Base-by-base conservation (phyloP, 1,140 invertebrate species). In the Aphis gossypii region DNA sequence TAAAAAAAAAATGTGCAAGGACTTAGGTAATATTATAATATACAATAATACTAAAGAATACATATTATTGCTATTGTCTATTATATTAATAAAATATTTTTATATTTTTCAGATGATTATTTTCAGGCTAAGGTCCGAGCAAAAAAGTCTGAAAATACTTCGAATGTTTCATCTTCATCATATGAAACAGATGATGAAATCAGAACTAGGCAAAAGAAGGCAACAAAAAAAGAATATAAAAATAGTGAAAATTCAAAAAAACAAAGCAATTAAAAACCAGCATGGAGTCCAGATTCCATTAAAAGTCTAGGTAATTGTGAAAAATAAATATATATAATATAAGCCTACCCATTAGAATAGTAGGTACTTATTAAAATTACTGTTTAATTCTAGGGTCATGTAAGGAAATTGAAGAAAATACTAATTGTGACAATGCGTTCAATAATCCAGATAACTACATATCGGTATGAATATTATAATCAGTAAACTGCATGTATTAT, bases 1-100 rank as follows among this genome's bases (percentile, higher is more conserved):
- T 35, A 76, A 38, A 35, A 82, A 82, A 82, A 82, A 82, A 82
- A 82, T 82, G 76, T 82, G 76, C 76, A 82, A 82, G n/a, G 76
- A 82, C n/a, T 82, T 82, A 6, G 76, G 76, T 38, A 82, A 82
- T 35, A 82, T 35, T 82, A 38, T 38, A 35, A 82, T 35, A 21
- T 82, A 82, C 25, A 30, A 35, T 82, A 82, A 82, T 82, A 82
- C 76, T 82, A 38, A 82, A 35, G 14, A 21, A 82, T 82, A 82
- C 54, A 56, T 56, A 25, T 56, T 82, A 35, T 82, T 82, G 76
- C n/a, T 82, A 82, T 82, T 82, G 76, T 38, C 76, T 82, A 82
- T 82, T 35, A 56, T 56, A 23, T 56, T 56, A 56, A 38, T 35
- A 35, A 82, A 82, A 82, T 82, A 82, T 82, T 20, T 82, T 35